Evolutionary conservation across 2,113 vertebrate species (phyloP).

Genomic region (Micromys minutus): DNA sequence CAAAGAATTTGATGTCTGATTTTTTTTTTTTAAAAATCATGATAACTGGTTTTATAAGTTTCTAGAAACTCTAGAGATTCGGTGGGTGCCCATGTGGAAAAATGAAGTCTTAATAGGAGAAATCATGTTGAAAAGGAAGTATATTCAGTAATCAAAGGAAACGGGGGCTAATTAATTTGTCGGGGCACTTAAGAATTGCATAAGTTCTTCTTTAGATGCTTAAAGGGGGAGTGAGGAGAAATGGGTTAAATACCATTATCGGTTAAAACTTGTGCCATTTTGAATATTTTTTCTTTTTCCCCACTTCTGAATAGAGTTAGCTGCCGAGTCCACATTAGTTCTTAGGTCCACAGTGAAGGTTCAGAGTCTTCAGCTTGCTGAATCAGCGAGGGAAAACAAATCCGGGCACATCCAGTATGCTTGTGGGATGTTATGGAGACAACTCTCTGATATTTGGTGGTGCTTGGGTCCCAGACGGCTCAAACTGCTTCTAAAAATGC

Average conservation of each 20-base stretch:
- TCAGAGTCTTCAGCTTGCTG: not conserved
- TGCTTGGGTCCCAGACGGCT: not conserved
- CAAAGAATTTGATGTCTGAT: constrained; percentile 47
- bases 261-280: constrained; percentile 10
- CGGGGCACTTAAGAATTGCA: not conserved
- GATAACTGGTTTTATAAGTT: constrained; percentile 42
- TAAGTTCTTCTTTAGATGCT: not conserved
- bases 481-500: constrained; percentile 9
- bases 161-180: not conserved
- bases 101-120: constrained; percentile 49
- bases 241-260: constrained; percentile 32
- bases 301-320: not conserved
- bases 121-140: constrained; percentile 54
- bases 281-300: not conserved
- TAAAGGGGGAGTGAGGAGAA: constrained; percentile 18
- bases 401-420: not conserved
- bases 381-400: not conserved
- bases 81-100: constrained; percentile 39
- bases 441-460: not conserved
- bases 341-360: not conserved
- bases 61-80: constrained; percentile 50
- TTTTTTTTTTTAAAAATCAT: not conserved
- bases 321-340: not conserved
- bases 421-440: not conserved
- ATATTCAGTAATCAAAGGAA: constrained; percentile 56